Conservation (phyloP, 2,888 invertebrate species). For the Camptogramma bilineatum region DNA sequence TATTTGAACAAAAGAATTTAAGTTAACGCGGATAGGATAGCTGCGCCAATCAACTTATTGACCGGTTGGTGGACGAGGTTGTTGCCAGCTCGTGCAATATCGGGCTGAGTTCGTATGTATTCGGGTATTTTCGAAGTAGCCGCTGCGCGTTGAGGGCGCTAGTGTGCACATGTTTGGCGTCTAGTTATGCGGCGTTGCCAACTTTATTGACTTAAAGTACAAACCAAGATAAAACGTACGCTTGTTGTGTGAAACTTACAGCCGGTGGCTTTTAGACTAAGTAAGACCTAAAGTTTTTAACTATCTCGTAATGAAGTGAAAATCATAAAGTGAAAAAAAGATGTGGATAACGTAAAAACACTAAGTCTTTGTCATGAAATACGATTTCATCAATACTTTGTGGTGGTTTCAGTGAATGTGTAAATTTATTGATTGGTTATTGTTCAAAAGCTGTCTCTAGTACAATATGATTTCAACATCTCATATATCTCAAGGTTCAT, state of each 20-base stretch:
- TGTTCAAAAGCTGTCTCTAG: conserved; percentile 36
- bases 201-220: conserved; percentile 82
- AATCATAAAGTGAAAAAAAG: conserved; percentile 51
- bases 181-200: conserved; percentile 85
- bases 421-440: conserved; percentile 43
- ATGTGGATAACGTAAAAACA: conserved; percentile 61
- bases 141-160: conserved; percentile 86
- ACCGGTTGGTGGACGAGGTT: conserved; percentile 82
- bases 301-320: conserved; percentile 53
- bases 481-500: conserved; percentile 57
- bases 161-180: conserved; percentile 83
- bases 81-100: conserved; percentile 81
- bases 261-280: conserved; percentile 78
- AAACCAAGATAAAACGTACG: conserved; percentile 84
- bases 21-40: conserved; percentile 62
- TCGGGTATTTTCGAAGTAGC: conserved; percentile 70
- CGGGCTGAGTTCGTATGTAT: conserved; percentile 72
- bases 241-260: conserved; percentile 79
- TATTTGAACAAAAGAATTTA: conserved; percentile 69
- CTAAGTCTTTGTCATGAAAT: conserved; percentile 75
- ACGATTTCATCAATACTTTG: conserved; percentile 54
- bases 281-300: conserved; percentile 61
- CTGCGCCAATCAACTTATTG: conserved; percentile 84
- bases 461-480: conserved; percentile 69
- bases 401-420: conserved; percentile 53